Percentiles rank a stretch among this genome's conserved stretches.
Conservation (phyloP, 2,113 vertebrate species). For the Telmatochromis sp. region DNA sequence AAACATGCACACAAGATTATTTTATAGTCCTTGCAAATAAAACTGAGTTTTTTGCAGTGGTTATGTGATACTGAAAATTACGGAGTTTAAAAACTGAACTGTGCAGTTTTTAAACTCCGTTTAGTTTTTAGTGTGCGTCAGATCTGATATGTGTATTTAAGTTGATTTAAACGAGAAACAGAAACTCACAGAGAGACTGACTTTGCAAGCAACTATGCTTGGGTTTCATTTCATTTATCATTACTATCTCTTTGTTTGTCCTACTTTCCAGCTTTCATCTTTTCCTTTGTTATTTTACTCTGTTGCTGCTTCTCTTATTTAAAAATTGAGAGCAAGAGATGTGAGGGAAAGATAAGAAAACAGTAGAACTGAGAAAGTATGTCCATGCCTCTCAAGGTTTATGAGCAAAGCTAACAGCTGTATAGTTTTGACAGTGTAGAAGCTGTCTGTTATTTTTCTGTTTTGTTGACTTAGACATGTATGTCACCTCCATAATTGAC, state of each 20-base stretch:
- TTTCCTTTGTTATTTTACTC: neutral
- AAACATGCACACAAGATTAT: neutral
- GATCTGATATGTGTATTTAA: neutral
- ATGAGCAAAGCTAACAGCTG: neutral
- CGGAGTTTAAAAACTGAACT: neutral
- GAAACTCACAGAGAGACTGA: neutral
- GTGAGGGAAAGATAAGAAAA: neutral
- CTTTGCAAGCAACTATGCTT: neutral
- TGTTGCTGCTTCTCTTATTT: neutral
- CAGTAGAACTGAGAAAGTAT: neutral
- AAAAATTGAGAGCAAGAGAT: neutral
- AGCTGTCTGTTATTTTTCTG: neutral
- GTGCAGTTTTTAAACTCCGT: neutral
- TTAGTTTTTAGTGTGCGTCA: neutral
- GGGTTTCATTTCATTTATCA: conserved; percentile 4
- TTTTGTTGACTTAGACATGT: neutral
- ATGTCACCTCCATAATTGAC: neutral
- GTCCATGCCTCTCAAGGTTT: neutral
- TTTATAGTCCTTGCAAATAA: neutral
- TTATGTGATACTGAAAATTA: neutral
- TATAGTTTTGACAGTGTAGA: neutral
- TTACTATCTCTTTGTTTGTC: neutral
- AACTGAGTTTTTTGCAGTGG: neutral
- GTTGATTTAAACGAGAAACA: neutral
- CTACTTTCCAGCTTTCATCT: neutral